phyloP scores from a whole-genome alignment of 2,797 vertebrate genomes.

The Cetoscarus ocellatus region DNA sequence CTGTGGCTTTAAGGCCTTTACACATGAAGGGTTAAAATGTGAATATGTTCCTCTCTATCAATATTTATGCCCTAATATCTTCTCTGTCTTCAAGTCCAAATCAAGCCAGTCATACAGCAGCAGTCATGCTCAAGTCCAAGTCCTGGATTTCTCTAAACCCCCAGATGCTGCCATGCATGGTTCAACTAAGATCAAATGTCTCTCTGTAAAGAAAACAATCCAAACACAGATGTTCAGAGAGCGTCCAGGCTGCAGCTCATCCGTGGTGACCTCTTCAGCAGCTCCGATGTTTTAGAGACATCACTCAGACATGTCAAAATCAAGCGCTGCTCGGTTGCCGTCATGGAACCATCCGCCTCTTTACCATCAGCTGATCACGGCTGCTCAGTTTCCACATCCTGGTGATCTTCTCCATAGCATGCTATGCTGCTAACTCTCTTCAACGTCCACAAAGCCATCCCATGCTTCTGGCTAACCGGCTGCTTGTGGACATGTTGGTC shows the following conservation, averaged over 20 bases:
- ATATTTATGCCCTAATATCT: too few species aligned
- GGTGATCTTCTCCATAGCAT: constrained; percentile 58
- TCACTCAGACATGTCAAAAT: constrained; percentile 21
- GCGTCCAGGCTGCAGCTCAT: neutral
- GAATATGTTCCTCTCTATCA: too few species aligned
- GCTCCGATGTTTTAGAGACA: constrained; percentile 15
- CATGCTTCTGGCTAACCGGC: constrained; percentile 57
- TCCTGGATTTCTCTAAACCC: too few species aligned
- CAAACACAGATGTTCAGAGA: neutral
- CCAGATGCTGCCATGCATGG: too few species aligned
- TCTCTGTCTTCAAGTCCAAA: too few species aligned
- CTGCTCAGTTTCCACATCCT: constrained; percentile 48
- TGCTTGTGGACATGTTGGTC: constrained; percentile 35
- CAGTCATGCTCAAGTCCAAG: too few species aligned
- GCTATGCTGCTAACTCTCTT: constrained; percentile 49
- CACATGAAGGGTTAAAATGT: too few species aligned
- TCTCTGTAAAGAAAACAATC: neutral
- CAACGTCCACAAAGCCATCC: constrained; percentile 47
- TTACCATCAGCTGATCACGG: constrained; percentile 43
- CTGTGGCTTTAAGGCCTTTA: too few species aligned
- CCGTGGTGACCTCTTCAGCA: constrained; percentile 60
- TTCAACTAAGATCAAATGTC: neutral
- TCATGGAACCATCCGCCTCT: constrained; percentile 48
- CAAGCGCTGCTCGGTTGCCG: constrained; percentile 30
- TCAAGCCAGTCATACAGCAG: too few species aligned